Evolutionary conservation across 2,888 invertebrate species (phyloP).

Genomic region (Erebia aethiops): DNA sequence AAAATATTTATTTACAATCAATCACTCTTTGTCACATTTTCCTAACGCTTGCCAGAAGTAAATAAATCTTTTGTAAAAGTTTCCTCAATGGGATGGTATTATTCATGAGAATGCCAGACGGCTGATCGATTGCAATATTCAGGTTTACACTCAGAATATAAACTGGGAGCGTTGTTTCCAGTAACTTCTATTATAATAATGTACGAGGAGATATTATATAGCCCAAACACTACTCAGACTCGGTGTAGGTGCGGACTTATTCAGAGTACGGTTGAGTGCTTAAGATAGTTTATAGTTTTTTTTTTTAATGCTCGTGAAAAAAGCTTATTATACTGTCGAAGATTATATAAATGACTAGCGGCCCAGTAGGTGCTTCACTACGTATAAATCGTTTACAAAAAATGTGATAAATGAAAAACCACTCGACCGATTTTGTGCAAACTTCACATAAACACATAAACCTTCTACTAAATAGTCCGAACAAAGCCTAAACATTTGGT

Average conservation of each 20-base stretch:
- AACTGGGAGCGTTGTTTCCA: conserved; percentile 6
- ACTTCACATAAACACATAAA: too few relatives aligned
- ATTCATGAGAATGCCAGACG: conserved; percentile 75
- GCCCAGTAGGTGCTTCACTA: too few relatives aligned
- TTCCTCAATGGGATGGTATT: conserved; percentile 73
- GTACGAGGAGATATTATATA: conserved; percentile 19
- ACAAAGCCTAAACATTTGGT: too few relatives aligned
- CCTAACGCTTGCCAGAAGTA: conserved; percentile 63
- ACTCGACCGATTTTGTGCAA: too few relatives aligned
- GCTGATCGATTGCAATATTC: conserved; percentile 75
- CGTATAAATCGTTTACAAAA: too few relatives aligned
- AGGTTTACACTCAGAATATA: conserved; percentile 39
- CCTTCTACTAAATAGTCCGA: too few relatives aligned
- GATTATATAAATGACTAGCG: too few relatives aligned
- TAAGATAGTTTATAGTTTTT: background rate
- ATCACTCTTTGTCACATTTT: conserved; percentile 77
- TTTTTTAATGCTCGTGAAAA: too few relatives aligned
- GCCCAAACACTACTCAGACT: conserved; percentile 1
- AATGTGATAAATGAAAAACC: too few relatives aligned
- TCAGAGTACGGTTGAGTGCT: background rate
- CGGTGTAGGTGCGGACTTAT: background rate
- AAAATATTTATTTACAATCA: conserved; percentile 69
- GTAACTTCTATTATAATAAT: conserved; percentile 6
- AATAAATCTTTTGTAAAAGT: conserved; percentile 80
- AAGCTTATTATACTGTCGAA: too few relatives aligned